Evolutionary conservation across 2,113 vertebrate genomes (phyloP).

Genomic region (Cyanoderma ruficeps): DNA sequence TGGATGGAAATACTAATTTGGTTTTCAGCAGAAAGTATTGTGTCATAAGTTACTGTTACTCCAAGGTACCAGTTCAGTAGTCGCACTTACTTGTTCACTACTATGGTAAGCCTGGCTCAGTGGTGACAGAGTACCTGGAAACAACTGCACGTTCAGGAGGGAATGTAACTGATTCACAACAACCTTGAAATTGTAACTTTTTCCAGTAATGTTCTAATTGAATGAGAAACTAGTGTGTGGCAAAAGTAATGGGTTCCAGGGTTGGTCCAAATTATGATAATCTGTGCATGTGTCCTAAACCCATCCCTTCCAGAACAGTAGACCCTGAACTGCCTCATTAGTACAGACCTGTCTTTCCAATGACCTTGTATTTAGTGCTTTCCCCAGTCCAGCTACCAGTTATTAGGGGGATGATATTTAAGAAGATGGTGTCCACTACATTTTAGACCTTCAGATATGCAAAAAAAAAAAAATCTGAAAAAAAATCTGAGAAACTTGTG

Average conservation of each 20-base stretch:
- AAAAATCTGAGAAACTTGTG: background rate
- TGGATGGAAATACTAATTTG: background rate
- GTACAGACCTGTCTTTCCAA: background rate
- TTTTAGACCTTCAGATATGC: background rate
- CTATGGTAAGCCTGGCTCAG: background rate
- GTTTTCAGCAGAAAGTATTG: background rate
- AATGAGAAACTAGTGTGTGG: background rate
- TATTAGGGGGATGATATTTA: background rate
- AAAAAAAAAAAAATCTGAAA: background rate
- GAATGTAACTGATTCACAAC: background rate
- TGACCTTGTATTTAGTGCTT: background rate
- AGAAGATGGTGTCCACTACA: background rate
- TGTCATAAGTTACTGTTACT: background rate
- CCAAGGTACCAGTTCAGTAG: background rate
- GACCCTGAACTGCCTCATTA: background rate
- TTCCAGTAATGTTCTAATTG: background rate
- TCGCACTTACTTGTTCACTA: background rate
- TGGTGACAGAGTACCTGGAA: background rate
- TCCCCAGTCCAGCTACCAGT: background rate
- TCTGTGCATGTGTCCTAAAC: background rate
- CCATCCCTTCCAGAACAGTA: background rate
- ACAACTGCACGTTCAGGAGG: background rate
- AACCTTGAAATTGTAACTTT: background rate
- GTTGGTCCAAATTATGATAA: background rate
- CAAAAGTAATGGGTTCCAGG: background rate